Evolutionary conservation across 2,113 vertebrate species (phyloP).

Genomic region (Hemibagrus wyckioides): DNA sequence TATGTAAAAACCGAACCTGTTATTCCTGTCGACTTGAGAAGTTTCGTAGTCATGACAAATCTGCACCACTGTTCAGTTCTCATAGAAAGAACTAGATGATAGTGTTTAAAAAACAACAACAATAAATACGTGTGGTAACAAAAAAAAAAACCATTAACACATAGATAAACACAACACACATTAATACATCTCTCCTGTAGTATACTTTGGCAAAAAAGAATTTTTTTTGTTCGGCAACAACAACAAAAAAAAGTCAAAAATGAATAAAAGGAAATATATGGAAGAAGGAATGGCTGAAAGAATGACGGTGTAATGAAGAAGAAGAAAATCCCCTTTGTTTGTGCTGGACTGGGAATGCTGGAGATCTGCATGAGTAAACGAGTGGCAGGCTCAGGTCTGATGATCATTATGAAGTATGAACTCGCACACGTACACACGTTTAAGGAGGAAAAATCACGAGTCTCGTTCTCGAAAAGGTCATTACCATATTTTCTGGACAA

Average conservation of each 20-base stretch:
- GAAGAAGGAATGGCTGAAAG: constrained; percentile 48
- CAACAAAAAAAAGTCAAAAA: constrained; percentile 14
- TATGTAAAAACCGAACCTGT: not conserved
- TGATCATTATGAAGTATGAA: constrained; percentile 41
- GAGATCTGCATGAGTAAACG: constrained; percentile 8
- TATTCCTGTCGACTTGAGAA: not conserved
- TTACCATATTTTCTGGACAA: constrained; percentile 19
- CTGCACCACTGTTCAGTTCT: not conserved
- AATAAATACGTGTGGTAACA: constrained; percentile 50
- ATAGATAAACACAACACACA: constrained; percentile 46
- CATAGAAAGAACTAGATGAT: constrained; percentile 10
- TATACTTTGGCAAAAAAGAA: constrained; percentile 59
- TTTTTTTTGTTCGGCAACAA: not conserved
- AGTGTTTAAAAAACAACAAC: constrained; percentile 48
- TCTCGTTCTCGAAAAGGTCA: not conserved
- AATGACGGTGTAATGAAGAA: constrained; percentile 32
- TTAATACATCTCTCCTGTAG: constrained; percentile 51
- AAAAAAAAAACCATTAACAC: constrained; percentile 17
- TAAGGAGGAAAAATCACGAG: not conserved
- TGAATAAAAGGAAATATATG: constrained; percentile 25
- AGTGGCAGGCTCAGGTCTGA: constrained; percentile 54
- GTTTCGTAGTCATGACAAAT: constrained; percentile 1
- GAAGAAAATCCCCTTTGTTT: constrained; percentile 12
- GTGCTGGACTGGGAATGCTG: not conserved
- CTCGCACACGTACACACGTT: constrained; percentile 24